phyloP scores from a whole-genome alignment of 1,140 invertebrate species.

The Sminthurinus signatus region DNA sequence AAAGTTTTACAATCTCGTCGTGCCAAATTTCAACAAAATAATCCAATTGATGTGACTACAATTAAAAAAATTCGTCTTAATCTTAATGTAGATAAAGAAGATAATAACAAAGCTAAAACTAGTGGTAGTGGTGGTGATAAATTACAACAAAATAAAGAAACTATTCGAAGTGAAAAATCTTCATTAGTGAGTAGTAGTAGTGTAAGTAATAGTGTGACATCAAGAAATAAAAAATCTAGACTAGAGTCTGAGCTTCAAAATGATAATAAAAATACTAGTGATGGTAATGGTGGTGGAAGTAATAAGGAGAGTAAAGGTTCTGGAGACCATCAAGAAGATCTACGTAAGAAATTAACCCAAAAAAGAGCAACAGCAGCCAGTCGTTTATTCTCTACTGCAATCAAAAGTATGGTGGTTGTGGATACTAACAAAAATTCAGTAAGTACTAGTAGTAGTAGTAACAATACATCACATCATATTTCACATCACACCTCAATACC shows the following conservation, averaged over 20 bases:
- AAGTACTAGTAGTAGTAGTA: background rate
- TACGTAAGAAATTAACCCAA: conserved; percentile 6
- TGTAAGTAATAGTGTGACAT: no score
- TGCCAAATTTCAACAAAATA: conserved; percentile 13
- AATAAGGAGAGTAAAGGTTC: background rate
- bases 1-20: conserved; percentile 6
- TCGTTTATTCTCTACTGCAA: conserved; percentile 3
- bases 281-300: no score
- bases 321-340: conserved; percentile 1
- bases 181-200: no score
- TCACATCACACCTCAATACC: no score
- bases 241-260: background rate
- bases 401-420: conserved; percentile 10
- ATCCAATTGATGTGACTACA: background rate
- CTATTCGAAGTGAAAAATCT: no score
- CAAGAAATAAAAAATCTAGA: no score
- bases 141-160: no score
- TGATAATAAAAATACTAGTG: background rate
- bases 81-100: background rate
- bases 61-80: conserved; percentile 3
- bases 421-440: background rate
- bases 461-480: background rate
- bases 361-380: conserved; percentile 6
- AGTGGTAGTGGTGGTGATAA: background rate
- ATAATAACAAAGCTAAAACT: background rate